Conservation (phyloP, 2,113 vertebrate genomes). For the Condylura cristata region DNA sequence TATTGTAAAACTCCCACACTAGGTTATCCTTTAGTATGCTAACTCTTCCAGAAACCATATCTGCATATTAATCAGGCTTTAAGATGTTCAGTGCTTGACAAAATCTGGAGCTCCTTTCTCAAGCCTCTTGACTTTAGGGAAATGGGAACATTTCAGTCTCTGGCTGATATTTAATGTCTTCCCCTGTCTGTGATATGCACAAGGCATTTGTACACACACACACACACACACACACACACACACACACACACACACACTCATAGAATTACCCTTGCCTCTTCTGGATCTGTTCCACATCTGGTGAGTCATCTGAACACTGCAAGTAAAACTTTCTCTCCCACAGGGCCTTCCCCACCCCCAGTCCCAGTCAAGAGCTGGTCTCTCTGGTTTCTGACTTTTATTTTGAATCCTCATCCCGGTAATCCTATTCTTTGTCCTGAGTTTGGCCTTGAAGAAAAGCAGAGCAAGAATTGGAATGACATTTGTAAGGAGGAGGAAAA, state of each 20-base stretch:
- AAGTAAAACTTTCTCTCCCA: background rate
- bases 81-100: slow-evolving; percentile 11
- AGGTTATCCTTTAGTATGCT: background rate
- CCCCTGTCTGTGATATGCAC: background rate
- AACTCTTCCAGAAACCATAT: background rate
- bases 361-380: background rate
- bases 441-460: slow-evolving; percentile 67
- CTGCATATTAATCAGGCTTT: slow-evolving; percentile 20
- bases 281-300: background rate
- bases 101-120: background rate
- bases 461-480: slow-evolving; percentile 66
- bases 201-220: too few relatives aligned
- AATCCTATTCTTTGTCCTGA: slow-evolving; percentile 65
- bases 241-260: background rate
- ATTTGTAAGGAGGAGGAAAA: slow-evolving; percentile 71
- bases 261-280: background rate
- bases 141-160: background rate
- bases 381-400: slow-evolving; percentile 65
- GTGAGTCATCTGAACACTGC: slow-evolving; percentile 15
- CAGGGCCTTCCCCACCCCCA: background rate
- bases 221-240: background rate
- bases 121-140: background rate
- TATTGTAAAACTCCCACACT: background rate
- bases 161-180: slow-evolving; percentile 44
- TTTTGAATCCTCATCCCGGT: slow-evolving; percentile 55